phyloP scores from a whole-genome alignment of 2,888 invertebrate genomes.

The Scrobipalpa costella region DNA sequence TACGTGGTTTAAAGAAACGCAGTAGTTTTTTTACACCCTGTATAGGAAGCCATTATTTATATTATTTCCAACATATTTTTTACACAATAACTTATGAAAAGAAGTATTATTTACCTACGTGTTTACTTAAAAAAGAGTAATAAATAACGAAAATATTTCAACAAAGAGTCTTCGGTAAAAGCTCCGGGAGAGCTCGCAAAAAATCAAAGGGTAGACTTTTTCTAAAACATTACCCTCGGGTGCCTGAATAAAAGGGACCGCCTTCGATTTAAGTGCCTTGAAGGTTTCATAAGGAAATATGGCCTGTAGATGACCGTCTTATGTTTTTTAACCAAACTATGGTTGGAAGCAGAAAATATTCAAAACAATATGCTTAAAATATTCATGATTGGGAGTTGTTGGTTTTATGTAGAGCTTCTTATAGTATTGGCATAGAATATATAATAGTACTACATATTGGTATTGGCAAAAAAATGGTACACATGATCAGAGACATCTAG shows the following conservation, averaged over 20 bases:
- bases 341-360: too few relatives aligned
- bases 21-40: too few relatives aligned
- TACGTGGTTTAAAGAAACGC: too few relatives aligned
- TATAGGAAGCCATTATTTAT: not conserved
- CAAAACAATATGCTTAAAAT: too few relatives aligned
- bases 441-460: not conserved
- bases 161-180: slow-evolving; percentile 35
- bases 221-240: slow-evolving; percentile 44
- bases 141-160: slow-evolving; percentile 33
- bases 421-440: too few relatives aligned
- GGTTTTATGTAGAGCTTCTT: too few relatives aligned
- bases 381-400: too few relatives aligned
- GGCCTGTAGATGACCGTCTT: slow-evolving; percentile 18
- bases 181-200: slow-evolving; percentile 42
- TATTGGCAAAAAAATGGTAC: not conserved
- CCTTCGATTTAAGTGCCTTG: slow-evolving; percentile 31
- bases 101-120: not conserved
- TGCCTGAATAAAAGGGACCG: slow-evolving; percentile 26
- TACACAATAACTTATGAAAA: not conserved
- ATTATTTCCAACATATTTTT: too few relatives aligned
- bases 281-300: slow-evolving; percentile 30
- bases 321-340: not conserved
- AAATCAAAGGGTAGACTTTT: slow-evolving; percentile 54
- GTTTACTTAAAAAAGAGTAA: slow-evolving; percentile 12
- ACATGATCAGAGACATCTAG: too few relatives aligned